A percentile compares a stretch with the other conserved stretches of the same genome.
Conservation (phyloP, 2,888 invertebrate genomes). For the Mylabris sibirica region DNA sequence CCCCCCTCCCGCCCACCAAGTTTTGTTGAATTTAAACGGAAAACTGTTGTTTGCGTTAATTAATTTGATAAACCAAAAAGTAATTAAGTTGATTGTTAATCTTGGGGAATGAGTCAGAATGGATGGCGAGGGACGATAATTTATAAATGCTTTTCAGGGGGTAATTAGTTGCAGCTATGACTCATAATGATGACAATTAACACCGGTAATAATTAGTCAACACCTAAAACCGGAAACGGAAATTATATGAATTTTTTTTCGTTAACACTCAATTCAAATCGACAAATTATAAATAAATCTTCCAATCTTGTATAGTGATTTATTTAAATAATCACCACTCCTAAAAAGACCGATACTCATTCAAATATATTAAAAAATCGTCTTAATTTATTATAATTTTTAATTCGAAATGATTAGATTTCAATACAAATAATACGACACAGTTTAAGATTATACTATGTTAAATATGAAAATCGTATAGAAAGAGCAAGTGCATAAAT, state of each 20-base stretch:
- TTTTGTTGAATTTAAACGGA: neutral
- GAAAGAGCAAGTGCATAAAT: conserved; percentile 8
- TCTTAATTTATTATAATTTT: no score
- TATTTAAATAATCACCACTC: no score
- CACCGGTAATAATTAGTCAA: conserved; percentile 7
- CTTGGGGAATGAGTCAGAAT: neutral
- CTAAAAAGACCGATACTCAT: no score
- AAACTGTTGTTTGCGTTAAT: neutral
- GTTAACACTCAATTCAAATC: no score
- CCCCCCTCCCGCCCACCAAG: neutral
- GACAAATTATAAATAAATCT: no score
- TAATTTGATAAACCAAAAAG: conserved; percentile 3
- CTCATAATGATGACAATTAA: conserved; percentile 15
- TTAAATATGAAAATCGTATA: conserved; percentile 7
- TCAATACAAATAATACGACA: no score
- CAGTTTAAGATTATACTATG: no score
- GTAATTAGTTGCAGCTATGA: conserved; percentile 12
- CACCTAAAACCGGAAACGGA: conserved; percentile 3
- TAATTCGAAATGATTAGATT: no score
- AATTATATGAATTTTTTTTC: neutral
- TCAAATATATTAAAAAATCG: no score
- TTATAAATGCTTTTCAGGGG: neutral
- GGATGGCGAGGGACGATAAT: conserved; percentile 8
- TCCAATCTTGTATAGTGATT: no score
- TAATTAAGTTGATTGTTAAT: conserved; percentile 1